phyloP scores from a whole-genome alignment of 2,888 invertebrate species.

The Sarcophaga caerulescens region DNA sequence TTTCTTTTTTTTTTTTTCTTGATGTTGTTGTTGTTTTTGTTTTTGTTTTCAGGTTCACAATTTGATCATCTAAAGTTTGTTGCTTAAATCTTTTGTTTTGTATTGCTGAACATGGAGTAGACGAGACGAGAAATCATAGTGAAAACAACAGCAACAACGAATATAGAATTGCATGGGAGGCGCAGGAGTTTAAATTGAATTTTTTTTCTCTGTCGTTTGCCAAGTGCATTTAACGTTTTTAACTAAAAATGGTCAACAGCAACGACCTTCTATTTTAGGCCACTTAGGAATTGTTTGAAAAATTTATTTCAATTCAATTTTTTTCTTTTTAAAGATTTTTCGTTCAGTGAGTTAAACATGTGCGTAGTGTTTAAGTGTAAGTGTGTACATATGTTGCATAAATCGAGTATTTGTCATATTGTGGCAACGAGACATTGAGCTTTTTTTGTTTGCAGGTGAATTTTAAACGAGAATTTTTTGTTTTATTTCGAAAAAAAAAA shows the following conservation, averaged over 20 bases:
- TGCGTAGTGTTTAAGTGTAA: too few species aligned
- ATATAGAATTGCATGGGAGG: slow-evolving; percentile 64
- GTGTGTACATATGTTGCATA: not conserved
- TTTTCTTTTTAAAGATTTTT: not conserved
- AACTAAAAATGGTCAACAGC: slow-evolving; percentile 66
- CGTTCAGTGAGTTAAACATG: not conserved
- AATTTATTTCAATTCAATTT: slow-evolving; percentile 3
- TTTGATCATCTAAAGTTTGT: slow-evolving; percentile 67
- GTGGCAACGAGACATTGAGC: slow-evolving; percentile 60
- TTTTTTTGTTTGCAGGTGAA: slow-evolving; percentile 60
- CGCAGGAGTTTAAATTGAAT: slow-evolving; percentile 60
- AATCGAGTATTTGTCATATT: slow-evolving; percentile 62
- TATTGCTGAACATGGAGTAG: slow-evolving; percentile 38
- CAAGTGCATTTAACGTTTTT: slow-evolving; percentile 53
- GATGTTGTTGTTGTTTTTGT: slow-evolving; percentile 18
- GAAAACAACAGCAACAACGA: slow-evolving; percentile 14
- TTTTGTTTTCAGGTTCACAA: slow-evolving; percentile 47
- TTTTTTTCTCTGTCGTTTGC: slow-evolving; percentile 20
- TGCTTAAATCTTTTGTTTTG: slow-evolving; percentile 66
- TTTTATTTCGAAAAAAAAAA: too few species aligned
- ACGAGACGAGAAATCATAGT: slow-evolving; percentile 9
- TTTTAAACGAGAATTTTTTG: slow-evolving; percentile 54
- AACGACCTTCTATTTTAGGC: slow-evolving; percentile 69
- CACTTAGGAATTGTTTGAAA: slow-evolving; percentile 65
- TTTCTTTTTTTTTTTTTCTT: not conserved